phyloP scores from a whole-genome alignment of 1,140 invertebrate genomes.

The Pissodes strobi region DNA sequence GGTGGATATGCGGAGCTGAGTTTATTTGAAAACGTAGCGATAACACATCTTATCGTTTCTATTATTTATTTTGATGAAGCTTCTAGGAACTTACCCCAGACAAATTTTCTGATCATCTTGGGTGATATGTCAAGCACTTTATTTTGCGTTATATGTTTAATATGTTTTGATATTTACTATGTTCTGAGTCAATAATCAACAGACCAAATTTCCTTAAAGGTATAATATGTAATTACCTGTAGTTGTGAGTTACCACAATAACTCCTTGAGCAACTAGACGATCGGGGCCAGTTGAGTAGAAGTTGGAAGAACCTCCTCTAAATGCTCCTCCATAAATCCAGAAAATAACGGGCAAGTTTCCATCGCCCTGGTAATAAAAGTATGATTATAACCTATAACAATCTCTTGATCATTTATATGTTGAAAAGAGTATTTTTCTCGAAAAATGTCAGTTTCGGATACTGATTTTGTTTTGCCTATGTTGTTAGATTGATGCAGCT shows the following conservation, averaged over 20 bases:
- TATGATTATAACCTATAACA: constrained; percentile 12
- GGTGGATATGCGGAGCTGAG: neutral
- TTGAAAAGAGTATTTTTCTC: neutral
- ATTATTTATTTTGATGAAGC: too few species aligned
- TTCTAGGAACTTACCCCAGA: too few species aligned
- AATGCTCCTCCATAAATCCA: constrained; percentile 66
- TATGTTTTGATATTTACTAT: too few species aligned
- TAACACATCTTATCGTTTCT: too few species aligned
- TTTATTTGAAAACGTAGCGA: too few species aligned
- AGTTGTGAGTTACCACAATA: constrained; percentile 66
- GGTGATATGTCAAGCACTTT: too few species aligned
- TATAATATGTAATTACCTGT: constrained; percentile 59
- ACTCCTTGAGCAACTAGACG: constrained; percentile 63
- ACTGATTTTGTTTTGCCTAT: too few species aligned
- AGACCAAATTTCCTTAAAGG: neutral
- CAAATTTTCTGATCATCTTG: too few species aligned
- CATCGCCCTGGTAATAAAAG: constrained; percentile 6
- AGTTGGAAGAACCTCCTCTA: constrained; percentile 55
- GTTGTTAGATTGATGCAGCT: too few species aligned
- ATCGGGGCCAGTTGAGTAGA: constrained; percentile 54
- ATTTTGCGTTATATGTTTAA: too few species aligned
- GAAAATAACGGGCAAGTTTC: constrained; percentile 56
- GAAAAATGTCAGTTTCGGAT: neutral
- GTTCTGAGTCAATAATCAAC: too few species aligned
- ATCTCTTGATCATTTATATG: neutral